Conservation (phyloP, 2,113 vertebrate genomes). For the Chelonoidis abingdonii region DNA sequence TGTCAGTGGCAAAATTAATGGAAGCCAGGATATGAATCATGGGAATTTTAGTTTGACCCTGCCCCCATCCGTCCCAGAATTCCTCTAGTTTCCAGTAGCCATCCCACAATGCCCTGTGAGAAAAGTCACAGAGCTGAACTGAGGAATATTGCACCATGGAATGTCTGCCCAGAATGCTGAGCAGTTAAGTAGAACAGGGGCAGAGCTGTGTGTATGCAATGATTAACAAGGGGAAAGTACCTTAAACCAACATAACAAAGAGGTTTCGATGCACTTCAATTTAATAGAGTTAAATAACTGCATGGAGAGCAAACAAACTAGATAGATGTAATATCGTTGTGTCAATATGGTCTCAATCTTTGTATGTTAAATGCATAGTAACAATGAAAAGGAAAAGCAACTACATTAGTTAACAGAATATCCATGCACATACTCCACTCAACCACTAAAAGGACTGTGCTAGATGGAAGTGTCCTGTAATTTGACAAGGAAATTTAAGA, state of each 20-base stretch:
- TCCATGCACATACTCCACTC: not conserved
- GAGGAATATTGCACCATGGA: not conserved
- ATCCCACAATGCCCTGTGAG: not conserved
- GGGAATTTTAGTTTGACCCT: not conserved
- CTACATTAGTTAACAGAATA: not conserved
- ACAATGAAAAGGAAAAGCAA: not conserved
- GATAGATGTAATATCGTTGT: not conserved
- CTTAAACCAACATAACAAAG: not conserved
- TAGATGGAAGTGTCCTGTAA: not conserved
- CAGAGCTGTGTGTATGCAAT: not conserved
- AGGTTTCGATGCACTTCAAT: not conserved
- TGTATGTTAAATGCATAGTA: not conserved
- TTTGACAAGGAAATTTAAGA: not conserved
- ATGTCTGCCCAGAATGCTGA: not conserved
- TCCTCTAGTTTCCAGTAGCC: not conserved
- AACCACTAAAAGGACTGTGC: not conserved
- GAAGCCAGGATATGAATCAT: not conserved
- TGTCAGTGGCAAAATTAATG: not conserved
- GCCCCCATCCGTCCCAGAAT: not conserved
- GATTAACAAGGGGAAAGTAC: not conserved
- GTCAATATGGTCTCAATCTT: not conserved
- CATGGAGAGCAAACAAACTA: not conserved
- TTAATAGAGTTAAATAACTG: not conserved
- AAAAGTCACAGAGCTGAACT: not conserved
- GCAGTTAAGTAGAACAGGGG: not conserved